These are phyloP conservation scores for Rhyacophila brunnea DNA, from an alignment of 1,140 invertebrate genomes.

Conservation along the genomic window DNA sequence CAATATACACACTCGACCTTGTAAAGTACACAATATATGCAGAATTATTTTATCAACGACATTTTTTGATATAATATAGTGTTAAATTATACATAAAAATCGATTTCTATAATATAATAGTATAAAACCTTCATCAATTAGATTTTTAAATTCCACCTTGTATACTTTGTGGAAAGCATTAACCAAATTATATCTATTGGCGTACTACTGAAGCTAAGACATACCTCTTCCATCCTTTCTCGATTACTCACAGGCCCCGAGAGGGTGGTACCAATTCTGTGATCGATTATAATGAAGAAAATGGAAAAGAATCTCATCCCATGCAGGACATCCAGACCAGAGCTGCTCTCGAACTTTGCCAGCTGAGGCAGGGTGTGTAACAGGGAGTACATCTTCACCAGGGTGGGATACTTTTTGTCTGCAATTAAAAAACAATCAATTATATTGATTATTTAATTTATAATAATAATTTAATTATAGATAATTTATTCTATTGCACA, in stretches of 20 bases:
- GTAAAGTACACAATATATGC: too few species aligned
- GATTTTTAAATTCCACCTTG: too few species aligned
- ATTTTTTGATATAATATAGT: too few species aligned
- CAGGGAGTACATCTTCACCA: constrained; percentile 8
- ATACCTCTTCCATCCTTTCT: constrained; percentile 52
- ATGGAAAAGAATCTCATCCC: constrained; percentile 55
- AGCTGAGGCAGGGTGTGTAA: constrained; percentile 7
- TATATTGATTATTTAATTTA: too few species aligned
- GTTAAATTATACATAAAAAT: too few species aligned
- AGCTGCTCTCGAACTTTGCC: not conserved
- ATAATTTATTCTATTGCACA: too few species aligned
- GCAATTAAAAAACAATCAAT: not conserved
- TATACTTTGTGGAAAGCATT: too few species aligned
- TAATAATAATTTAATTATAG: too few species aligned
- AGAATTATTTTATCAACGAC: too few species aligned
- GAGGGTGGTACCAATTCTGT: constrained; percentile 52
- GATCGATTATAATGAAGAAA: constrained; percentile 51
- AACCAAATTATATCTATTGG: not conserved
- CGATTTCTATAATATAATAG: too few species aligned
- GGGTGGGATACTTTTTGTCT: not conserved
- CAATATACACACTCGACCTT: too few species aligned
- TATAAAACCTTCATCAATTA: too few species aligned
- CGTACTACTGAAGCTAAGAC: not conserved
- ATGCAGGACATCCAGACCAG: constrained; percentile 49
- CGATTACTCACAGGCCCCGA: constrained; percentile 56